Evolutionary conservation across 2,888 invertebrate species (phyloP).

Genomic region (Celastrina argiolus): DNA sequence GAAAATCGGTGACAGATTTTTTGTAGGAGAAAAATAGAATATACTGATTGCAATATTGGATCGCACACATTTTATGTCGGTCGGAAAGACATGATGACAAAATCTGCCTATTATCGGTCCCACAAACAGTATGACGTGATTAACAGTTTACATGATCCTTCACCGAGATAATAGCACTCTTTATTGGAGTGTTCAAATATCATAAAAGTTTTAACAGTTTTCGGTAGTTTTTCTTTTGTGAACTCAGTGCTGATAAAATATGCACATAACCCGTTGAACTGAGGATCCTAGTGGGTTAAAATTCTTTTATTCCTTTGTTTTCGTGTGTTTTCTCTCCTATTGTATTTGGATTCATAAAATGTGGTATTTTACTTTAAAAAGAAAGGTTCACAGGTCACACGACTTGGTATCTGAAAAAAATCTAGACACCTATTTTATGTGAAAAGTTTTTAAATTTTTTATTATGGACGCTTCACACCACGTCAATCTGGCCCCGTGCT

Average conservation of each 20-base stretch:
- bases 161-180: too few species aligned
- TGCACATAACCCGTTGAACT: background rate
- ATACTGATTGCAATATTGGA: too few species aligned
- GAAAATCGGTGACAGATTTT: too few species aligned
- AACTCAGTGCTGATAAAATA: background rate
- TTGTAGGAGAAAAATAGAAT: too few species aligned
- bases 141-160: too few species aligned
- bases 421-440: background rate
- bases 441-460: background rate
- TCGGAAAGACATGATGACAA: too few species aligned
- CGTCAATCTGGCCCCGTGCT: too few species aligned
- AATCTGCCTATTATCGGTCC: too few species aligned
- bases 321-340: background rate
- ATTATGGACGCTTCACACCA: too few species aligned
- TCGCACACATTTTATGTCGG: too few species aligned
- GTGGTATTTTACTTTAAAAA: background rate
- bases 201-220: background rate
- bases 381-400: background rate
- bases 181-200: background rate
- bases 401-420: background rate
- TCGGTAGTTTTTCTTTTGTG: background rate
- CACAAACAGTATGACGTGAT: too few species aligned
- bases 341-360: background rate
- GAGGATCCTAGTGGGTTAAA: constrained; percentile 2
- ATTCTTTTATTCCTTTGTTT: constrained; percentile 10